Evolutionary conservation across 2,888 invertebrate genomes (phyloP), one percentile per base, ranked within the genome.

Genomic region (Drosophila mimica): DNA sequence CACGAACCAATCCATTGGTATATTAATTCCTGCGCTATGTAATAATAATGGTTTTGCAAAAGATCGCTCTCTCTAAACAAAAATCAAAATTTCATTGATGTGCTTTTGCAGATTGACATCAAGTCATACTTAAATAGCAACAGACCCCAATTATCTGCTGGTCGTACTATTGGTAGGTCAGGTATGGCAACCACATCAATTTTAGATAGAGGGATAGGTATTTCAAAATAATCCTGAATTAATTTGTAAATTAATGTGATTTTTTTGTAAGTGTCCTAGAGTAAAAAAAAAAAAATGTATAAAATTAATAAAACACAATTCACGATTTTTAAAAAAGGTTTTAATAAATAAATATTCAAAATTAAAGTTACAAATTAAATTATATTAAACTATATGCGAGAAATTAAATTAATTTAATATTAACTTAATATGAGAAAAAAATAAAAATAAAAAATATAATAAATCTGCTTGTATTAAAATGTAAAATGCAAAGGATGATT

Each of bases 1-100:
- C 96, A 94, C 5, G 95, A 95, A 0, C 97, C 97, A 17, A 97
- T 92, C 97, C 97, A 97, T 91, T 97, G 97, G 91, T 96, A 96
- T 4, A 95, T 95, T 46, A 97, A 87, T 91, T 97, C 97, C 82
- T 96, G 96, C 0, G 96, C 94, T 4, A 96, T 93, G 72, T 95
- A 95, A 92, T 95, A 95, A 79, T 95, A 95, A 1, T 95, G 95
- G 53, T 94, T 94, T 79, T 94, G 94, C 75, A 95, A 94, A 2
- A 97, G 90, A 87, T 97, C 96, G 81, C 95, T 96, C 92, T 97
- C 97, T 90, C 97, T 97, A 86, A 34, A 92, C 88, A 86, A 30
- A 54, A 38, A 20, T 25, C 28, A 4, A 15, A 8, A 52, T 25
- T 9, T n/a, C 9, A 43, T 15, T n/a, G 4, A 17, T 25, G 11